Evolutionary conservation across 1,140 invertebrate genomes (phyloP), one percentile per base, ranked within the genome.

Genomic region (Orussus abietinus): DNA sequence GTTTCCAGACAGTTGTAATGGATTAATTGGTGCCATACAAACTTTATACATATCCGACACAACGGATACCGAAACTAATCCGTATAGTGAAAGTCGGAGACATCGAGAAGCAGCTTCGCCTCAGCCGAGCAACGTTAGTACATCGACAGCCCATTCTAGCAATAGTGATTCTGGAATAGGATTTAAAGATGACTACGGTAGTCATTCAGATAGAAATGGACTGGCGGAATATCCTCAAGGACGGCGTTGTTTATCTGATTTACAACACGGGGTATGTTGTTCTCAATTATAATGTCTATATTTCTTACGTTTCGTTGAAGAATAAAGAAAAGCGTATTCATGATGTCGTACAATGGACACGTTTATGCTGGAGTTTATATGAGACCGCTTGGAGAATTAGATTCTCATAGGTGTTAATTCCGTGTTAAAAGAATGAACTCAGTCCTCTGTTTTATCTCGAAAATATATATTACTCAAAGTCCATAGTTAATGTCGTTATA

Each of bases 101-200:
- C 62, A 64, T 41, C 41, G 59, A 6, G 66, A 72, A 17, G 80
- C 85, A 0, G 84, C 88, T 49, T 88, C 86, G 1, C 87, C 88
- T 1, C 88, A 90, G 48, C 88, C 88, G 0, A 90, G 86, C 60
- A 83, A 84, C 61, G 79, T 86, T 40, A 84, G 88, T 66, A 82
- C 83, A 47, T 83, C 88, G 10, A 90, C 85, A 1, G 90, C 86
- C 11, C 88, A 88, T 32, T 92, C 88, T 1, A 93, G 90, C 48
- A 96, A 96, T 62, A 93, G 90, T 52, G 93, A 96, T 69, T 96
- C 92, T 11, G 92, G 92, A 0, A 92, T 96, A 39, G 92, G 92
- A 0, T 93, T 93, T 57, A 82, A 88, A 47, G 90, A 92, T 57
- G 89, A 96, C 47, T 85, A 83, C 58, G 79, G 82, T 25, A 85